Base-by-base conservation (phyloP, 2,113 vertebrate species). In the Gymnarchus niloticus region DNA sequence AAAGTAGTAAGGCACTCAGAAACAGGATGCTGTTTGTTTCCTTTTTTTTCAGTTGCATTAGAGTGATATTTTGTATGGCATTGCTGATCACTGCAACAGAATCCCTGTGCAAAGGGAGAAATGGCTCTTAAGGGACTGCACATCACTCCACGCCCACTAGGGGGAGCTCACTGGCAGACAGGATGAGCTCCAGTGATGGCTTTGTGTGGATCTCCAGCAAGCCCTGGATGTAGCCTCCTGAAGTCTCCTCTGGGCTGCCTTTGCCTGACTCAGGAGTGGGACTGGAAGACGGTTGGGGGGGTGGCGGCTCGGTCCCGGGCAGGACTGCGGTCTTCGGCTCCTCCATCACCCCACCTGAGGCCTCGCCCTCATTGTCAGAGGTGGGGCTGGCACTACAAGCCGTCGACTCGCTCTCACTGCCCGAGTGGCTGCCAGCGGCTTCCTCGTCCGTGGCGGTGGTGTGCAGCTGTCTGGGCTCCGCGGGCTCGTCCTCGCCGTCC, bases 1-100 rank as follows among this genome's bases (percentile, higher is more conserved):
- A 85, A 95, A 96, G 96, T 96, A 96, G 94, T 96, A 99, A 99
- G 98, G 98, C 97, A 99, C 97, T 97, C 96, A 90, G 91, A 94
- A 93, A 91, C 92, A 92, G 90, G 89, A 91, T 88, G 91, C 85
- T 65, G 73, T 83, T 88, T 89, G 65, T 90, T 88, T 88, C 87
- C 89, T 85, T 90, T 88, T 89, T 76, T 51, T 69, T 41, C 87
- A 83, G 78, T 80, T 87, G 84, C 86, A 77, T 48, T 76, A 85
- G 52, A 84, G 86, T 73, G 65, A 73, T 73, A 84, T 59, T 73
- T 87, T 65, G 44, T 91, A 91, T 94, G 93, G 94, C 94, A 94
- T 93, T 88, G 88, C 25, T 89, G 85, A 89, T 88, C 88, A 84
- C 23, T 28, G 46, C 21, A 6, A 51, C 56, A 73, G 65, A 73